Evolutionary conservation across 2,113 vertebrate genomes (phyloP).

Genomic region (Octodon degus): DNA sequence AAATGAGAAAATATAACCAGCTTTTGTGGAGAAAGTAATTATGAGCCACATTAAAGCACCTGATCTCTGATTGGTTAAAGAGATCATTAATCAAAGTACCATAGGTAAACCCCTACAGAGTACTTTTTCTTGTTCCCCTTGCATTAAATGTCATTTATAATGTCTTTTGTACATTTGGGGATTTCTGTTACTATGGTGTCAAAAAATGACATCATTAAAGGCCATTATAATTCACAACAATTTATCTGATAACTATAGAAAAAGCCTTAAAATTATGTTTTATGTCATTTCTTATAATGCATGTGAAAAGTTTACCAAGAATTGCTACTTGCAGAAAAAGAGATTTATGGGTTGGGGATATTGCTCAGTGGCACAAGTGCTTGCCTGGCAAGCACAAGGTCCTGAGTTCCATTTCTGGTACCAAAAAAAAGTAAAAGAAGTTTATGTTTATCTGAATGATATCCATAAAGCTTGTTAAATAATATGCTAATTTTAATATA

Average conservation of each 20-base stretch:
- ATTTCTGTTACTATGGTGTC: not conserved
- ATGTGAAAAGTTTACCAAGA: not conserved
- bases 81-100: not conserved
- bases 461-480: not conserved
- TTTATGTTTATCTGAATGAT: not conserved
- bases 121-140: not conserved
- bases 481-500: not conserved
- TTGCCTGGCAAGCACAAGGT: too few relatives aligned
- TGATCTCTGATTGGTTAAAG: not conserved
- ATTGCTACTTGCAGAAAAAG: not conserved
- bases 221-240: not conserved
- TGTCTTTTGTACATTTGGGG: not conserved
- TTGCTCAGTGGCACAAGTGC: too few relatives aligned
- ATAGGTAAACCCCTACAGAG: not conserved
- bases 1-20: not conserved
- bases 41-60: not conserved
- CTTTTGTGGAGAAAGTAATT: not conserved
- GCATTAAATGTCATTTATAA: not conserved
- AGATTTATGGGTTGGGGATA: not conserved
- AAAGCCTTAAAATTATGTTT: not conserved
- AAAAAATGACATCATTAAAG: not conserved
- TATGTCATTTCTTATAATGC: constrained; percentile 22
- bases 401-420: too few relatives aligned
- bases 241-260: not conserved
- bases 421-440: not conserved